phyloP scores from a whole-genome alignment of 2,113 vertebrate genomes.

The Arenaria interpres region DNA sequence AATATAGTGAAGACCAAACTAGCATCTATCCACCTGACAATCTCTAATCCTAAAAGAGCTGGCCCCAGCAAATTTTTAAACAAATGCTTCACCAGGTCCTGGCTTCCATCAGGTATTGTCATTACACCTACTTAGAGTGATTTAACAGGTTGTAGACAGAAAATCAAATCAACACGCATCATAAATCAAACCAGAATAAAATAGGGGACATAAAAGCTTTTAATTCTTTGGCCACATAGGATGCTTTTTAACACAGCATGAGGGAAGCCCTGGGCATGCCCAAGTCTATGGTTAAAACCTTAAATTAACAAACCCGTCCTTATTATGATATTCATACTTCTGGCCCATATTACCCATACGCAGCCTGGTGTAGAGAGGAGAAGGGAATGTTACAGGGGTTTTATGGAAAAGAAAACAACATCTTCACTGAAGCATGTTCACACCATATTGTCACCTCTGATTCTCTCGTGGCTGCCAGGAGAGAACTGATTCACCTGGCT shows the following conservation, averaged over 20 bases:
- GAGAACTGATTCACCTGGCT: not conserved
- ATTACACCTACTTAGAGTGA: not conserved
- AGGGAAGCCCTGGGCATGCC: not conserved
- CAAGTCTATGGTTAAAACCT: not conserved
- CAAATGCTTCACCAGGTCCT: not conserved
- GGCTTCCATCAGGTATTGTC: not conserved
- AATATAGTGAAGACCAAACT: slow-evolving; percentile 5
- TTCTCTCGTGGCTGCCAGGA: not conserved
- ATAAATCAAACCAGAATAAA: slow-evolving; percentile 37
- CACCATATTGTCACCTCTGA: not conserved
- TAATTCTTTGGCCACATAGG: not conserved
- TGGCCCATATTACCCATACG: not conserved
- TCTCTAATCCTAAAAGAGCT: not conserved
- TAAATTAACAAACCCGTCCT: not conserved
- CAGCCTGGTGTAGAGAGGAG: not conserved
- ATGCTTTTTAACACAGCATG: not conserved
- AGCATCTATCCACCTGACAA: not conserved
- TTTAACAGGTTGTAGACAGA: not conserved
- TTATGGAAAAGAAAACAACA: not conserved
- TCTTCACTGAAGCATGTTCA: not conserved
- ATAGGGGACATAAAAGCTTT: not conserved
- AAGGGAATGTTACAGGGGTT: not conserved
- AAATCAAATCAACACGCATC: not conserved
- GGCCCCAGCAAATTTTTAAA: not conserved
- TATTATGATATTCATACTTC: not conserved